phyloP scores from a whole-genome alignment of 2,888 invertebrate species.

The Parochlus steinenii region DNA sequence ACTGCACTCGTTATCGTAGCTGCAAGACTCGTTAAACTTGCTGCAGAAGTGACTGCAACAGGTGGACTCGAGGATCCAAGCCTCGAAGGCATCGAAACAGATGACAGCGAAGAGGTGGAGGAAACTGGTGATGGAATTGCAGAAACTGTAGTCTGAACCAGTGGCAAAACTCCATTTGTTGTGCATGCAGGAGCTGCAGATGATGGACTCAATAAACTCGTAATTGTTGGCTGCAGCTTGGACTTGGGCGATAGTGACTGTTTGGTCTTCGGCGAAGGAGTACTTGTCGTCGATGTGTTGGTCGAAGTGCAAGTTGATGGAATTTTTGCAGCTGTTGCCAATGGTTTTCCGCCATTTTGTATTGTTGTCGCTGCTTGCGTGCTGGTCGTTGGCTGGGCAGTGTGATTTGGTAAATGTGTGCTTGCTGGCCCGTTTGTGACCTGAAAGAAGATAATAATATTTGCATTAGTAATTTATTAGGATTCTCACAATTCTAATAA shows the following conservation, averaged over 20 bases:
- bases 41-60: constrained; percentile 31
- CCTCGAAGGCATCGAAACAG: constrained; percentile 21
- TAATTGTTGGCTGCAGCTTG: constrained; percentile 33
- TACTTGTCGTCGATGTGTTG: constrained; percentile 16
- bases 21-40: constrained; percentile 32
- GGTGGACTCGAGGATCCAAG: constrained; percentile 34
- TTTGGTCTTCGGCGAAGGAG: constrained; percentile 22
- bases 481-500: too few species aligned
- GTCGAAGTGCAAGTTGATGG: constrained; percentile 32
- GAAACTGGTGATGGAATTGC: constrained; percentile 28
- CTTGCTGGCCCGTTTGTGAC: constrained; percentile 24
- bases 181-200: constrained; percentile 22
- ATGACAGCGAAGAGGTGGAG: constrained; percentile 26
- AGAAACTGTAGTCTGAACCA: constrained; percentile 20
- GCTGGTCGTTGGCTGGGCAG: constrained; percentile 23
- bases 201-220: constrained; percentile 24
- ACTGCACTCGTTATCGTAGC: constrained; percentile 36
- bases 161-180: constrained; percentile 27
- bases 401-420: constrained; percentile 24
- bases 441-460: constrained; percentile 20
- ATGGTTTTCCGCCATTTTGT: constrained; percentile 2
- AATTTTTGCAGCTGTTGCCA: constrained; percentile 12
- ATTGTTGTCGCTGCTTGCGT: constrained; percentile 15
- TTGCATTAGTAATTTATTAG: too few species aligned
- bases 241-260: constrained; percentile 33